Conservation (phyloP, 2,113 vertebrate species). For the Corythornis vintsioides region DNA sequence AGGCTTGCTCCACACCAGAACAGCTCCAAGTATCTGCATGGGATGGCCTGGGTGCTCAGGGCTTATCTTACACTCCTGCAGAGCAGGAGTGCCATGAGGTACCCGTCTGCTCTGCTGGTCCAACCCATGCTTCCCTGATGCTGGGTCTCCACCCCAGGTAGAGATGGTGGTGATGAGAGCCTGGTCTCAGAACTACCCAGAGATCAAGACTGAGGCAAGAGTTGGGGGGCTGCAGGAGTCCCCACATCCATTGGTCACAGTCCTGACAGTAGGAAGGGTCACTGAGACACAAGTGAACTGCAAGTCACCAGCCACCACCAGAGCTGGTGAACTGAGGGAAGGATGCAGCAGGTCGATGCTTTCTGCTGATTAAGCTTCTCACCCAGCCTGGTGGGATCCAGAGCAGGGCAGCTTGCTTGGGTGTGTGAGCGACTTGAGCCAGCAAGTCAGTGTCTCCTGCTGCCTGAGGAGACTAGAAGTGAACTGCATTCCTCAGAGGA, state of each 20-base stretch:
- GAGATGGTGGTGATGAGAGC: neutral
- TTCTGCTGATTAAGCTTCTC: neutral
- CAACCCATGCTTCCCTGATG: neutral
- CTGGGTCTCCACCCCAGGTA: neutral
- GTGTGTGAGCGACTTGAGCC: constrained; percentile 43
- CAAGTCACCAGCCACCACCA: neutral
- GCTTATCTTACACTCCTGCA: neutral
- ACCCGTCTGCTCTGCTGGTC: neutral
- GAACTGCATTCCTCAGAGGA: constrained; percentile 49
- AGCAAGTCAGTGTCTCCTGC: constrained; percentile 10
- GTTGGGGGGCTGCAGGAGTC: neutral
- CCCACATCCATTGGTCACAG: accelerated
- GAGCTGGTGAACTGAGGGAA: neutral
- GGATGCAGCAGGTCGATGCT: neutral
- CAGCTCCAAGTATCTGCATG: neutral
- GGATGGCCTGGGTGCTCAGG: neutral
- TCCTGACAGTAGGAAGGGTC: neutral
- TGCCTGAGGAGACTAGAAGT: constrained; percentile 6
- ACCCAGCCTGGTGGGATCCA: neutral
- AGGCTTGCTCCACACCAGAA: neutral
- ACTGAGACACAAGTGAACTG: neutral
- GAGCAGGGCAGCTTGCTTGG: neutral
- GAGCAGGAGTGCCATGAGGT: neutral
- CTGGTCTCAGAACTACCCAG: neutral
- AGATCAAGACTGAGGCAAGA: neutral